Evolutionary conservation across 2,797 vertebrate genomes (phyloP).

Genomic region (Thunnus albacares): DNA sequence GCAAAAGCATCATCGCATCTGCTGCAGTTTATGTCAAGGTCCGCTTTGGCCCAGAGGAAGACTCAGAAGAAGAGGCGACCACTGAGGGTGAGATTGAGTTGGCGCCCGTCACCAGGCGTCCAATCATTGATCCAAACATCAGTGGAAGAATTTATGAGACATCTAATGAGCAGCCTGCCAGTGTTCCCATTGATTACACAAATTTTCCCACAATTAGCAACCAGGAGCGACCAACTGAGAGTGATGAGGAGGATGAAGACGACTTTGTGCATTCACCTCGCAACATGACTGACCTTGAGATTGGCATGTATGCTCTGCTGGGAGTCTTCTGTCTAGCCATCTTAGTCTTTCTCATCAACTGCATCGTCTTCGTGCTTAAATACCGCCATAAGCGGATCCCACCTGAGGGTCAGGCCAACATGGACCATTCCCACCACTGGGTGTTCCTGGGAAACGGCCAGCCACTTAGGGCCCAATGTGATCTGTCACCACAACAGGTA

Average conservation of each 20-base stretch:
- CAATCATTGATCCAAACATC: slow-evolving; percentile 75
- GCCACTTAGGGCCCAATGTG: slow-evolving; percentile 91
- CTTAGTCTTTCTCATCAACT: slow-evolving; percentile 98
- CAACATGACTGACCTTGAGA: slow-evolving; percentile 97
- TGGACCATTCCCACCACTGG: slow-evolving; percentile 99
- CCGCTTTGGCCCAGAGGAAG: slow-evolving; percentile 90
- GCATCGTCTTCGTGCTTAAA: slow-evolving; percentile 97
- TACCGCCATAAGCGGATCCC: slow-evolving; percentile 98
- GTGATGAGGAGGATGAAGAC: slow-evolving; percentile 78
- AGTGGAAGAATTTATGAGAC: slow-evolving; percentile 81
- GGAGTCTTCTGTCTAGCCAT: slow-evolving; percentile 99
- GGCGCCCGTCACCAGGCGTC: slow-evolving; percentile 83
- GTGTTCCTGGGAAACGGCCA: slow-evolving; percentile 98
- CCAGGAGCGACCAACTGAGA: slow-evolving; percentile 81
- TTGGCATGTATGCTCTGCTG: slow-evolving; percentile 97
- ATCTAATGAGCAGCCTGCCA: slow-evolving; percentile 87
- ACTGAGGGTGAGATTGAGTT: slow-evolving; percentile 81
- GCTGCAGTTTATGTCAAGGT: slow-evolving; percentile 90
- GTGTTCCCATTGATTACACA: slow-evolving; percentile 88
- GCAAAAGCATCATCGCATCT: slow-evolving; percentile 93
- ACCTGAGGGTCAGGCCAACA: slow-evolving; percentile 97
- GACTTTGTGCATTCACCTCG: slow-evolving; percentile 92
- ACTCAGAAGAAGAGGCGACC: slow-evolving; percentile 88
- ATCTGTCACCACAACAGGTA: slow-evolving; percentile 92
- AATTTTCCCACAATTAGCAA: slow-evolving; percentile 90